Evolutionary conservation across 2,888 invertebrate species (phyloP), one percentile per base, ranked within the genome.

Genomic region (Luffia ferchaultella): DNA sequence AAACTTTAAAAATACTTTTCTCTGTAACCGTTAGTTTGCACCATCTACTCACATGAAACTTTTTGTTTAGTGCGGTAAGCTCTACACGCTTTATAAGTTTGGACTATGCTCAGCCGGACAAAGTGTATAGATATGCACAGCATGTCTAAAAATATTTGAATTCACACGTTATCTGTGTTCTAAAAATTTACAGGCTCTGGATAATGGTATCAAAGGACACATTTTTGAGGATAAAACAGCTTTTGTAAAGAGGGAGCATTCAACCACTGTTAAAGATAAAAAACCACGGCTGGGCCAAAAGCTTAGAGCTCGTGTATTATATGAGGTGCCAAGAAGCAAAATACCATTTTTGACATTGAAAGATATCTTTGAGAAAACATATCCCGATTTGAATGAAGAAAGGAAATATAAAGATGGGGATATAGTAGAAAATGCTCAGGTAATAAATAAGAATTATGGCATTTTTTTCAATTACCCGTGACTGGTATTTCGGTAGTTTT

Each of bases 291-390:
- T 80, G 0, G 84, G 85, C 7, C 76, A 86, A 49, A 84, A 77
- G 56, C 72, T 90, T 45, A 65, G 69, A 20, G 90, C 89, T 0
- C 85, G 89, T 18, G 85, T 93, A 2, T 68, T 93, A 2, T 93
- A 91, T 64, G 76, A 88, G 46, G 83, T 91, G 73, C 91, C 91
- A 12, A 76, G 88, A 0, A 85, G 90, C 1, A 91, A 91, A 66
- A 82, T 89, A 1, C 87, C 88, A 0, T 91, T 89, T 64, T 79
- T 93, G 48, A 88, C 88, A 1, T 74, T 87, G 64, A 69, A 61
- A 60, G 65, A 64, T 54, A 68, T 84, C 48, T 84, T 83, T 61
- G 70, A 70, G 42, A 55, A 57, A 47, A 60, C 72, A 0, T 59
- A 60, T 53, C 76, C 79, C 0, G 66, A 77, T 54, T 57, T 84